Evolutionary conservation across 2,888 invertebrate genomes (phyloP).

Genomic region (Andricus quercusramuli): DNA sequence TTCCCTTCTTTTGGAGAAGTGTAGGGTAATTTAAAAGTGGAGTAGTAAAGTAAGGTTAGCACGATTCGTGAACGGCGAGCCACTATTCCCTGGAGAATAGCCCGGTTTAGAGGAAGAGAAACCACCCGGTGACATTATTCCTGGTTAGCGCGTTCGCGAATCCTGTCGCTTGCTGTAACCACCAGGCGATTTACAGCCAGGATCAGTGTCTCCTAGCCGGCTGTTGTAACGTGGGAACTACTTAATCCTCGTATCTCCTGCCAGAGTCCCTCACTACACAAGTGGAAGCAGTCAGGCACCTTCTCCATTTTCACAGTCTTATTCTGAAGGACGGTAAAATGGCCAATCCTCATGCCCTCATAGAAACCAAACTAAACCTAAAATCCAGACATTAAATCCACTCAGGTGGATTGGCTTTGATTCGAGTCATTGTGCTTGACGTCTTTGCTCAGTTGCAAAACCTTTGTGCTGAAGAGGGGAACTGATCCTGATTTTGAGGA

Average conservation of each 20-base stretch:
- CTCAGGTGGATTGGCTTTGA: not conserved
- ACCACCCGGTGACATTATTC: constrained; percentile 58
- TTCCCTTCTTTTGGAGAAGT: not conserved
- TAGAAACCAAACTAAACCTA: not conserved
- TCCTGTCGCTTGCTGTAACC: constrained; percentile 61
- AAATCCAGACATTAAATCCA: not conserved
- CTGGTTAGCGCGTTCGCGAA: constrained; percentile 63
- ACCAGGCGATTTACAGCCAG: constrained; percentile 46
- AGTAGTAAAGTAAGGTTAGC: constrained; percentile 6
- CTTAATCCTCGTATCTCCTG: constrained; percentile 64
- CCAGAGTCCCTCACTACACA: not conserved
- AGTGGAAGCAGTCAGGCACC: not conserved
- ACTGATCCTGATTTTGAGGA: not conserved
- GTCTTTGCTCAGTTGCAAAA: not conserved
- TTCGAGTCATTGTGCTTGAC: not conserved
- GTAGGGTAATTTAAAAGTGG: not conserved
- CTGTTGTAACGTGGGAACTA: constrained; percentile 58
- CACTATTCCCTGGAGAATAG: constrained; percentile 13
- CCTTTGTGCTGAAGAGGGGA: constrained; percentile 1
- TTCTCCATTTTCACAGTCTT: not conserved
- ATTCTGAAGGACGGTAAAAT: not conserved
- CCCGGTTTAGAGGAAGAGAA: constrained; percentile 41
- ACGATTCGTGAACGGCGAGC: constrained; percentile 23
- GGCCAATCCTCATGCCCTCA: not conserved
- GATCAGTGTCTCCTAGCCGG: constrained; percentile 30